These are phyloP conservation scores for Danio choprae DNA, from an alignment of 2,797 vertebrate species.

Conservation along the genomic window DNA sequence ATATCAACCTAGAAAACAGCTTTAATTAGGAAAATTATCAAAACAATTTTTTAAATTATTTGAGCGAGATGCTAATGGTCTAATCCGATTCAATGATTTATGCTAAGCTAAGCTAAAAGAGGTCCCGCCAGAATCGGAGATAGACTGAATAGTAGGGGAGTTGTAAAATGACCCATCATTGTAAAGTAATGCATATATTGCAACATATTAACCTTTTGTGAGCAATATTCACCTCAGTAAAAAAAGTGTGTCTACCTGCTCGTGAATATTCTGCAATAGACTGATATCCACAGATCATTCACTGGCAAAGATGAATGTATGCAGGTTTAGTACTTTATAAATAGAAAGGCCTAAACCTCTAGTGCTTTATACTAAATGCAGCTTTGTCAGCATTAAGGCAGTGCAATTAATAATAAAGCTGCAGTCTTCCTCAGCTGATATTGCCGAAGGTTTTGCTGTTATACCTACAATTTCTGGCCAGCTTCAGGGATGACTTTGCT, in stretches of 20 bases:
- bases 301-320: background rate
- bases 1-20: too few relatives aligned
- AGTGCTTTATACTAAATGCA: constrained; percentile 7
- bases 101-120: too few relatives aligned
- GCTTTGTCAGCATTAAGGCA: constrained; percentile 4
- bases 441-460: constrained; percentile 6
- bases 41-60: too few relatives aligned
- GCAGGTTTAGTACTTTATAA: background rate
- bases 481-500: background rate
- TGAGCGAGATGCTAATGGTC: too few relatives aligned
- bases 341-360: background rate
- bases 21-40: too few relatives aligned
- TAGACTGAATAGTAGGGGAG: too few relatives aligned
- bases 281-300: background rate
- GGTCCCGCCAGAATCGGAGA: too few relatives aligned
- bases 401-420: constrained; percentile 16
- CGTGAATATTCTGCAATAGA: background rate
- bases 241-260: background rate
- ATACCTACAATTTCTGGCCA: background rate
- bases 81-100: too few relatives aligned
- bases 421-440: background rate
- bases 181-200: too few relatives aligned
- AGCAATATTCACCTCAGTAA: too few relatives aligned
- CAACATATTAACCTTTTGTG: too few relatives aligned
- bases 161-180: too few relatives aligned